Percentiles rank a stretch among this genome's conserved stretches.
phyloP scores from a whole-genome alignment of 2,888 invertebrate species.

The Drosophila neoperkinsi region DNA sequence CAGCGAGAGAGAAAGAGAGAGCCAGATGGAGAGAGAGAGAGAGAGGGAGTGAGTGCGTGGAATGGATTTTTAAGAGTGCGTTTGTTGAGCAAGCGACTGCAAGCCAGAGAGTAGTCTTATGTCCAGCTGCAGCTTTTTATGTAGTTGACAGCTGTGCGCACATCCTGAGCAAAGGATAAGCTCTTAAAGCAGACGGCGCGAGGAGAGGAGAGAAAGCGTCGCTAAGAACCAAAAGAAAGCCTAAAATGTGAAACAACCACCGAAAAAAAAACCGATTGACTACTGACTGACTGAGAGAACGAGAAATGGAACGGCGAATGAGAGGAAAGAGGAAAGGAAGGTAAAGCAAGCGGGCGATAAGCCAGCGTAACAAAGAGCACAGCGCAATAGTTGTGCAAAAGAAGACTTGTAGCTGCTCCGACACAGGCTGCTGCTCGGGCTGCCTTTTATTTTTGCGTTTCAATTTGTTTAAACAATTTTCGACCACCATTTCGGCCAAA shows the following conservation, averaged over 20 bases:
- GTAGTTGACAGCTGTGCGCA: constrained; percentile 38
- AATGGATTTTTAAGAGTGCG: constrained; percentile 49
- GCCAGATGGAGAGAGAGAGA: constrained; percentile 1
- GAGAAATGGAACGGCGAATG: constrained; percentile 18
- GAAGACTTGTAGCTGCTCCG: constrained; percentile 77
- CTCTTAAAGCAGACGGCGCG: not conserved
- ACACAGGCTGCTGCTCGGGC: constrained; percentile 32
- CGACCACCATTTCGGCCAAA: constrained; percentile 2
- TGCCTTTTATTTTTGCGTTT: constrained; percentile 58
- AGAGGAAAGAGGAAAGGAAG: constrained; percentile 4
- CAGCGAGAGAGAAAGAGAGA: not conserved
- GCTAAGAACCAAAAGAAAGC: constrained; percentile 35
- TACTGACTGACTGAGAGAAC: constrained; percentile 41
- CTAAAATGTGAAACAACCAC: constrained; percentile 64
- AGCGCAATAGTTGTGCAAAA: constrained; percentile 74
- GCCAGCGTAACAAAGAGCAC: constrained; percentile 66
- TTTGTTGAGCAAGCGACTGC: constrained; percentile 34
- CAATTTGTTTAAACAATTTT: constrained; percentile 69
- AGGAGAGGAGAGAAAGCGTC: constrained; percentile 11
- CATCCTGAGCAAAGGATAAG: constrained; percentile 21
- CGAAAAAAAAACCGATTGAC: constrained; percentile 45
- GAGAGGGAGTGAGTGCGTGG: constrained; percentile 17
- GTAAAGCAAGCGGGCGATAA: constrained; percentile 30
- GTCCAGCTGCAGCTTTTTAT: constrained; percentile 16
- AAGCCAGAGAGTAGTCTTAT: constrained; percentile 19